Conservation (phyloP, 2,797 vertebrate species). For the Danio aesculapii region DNA sequence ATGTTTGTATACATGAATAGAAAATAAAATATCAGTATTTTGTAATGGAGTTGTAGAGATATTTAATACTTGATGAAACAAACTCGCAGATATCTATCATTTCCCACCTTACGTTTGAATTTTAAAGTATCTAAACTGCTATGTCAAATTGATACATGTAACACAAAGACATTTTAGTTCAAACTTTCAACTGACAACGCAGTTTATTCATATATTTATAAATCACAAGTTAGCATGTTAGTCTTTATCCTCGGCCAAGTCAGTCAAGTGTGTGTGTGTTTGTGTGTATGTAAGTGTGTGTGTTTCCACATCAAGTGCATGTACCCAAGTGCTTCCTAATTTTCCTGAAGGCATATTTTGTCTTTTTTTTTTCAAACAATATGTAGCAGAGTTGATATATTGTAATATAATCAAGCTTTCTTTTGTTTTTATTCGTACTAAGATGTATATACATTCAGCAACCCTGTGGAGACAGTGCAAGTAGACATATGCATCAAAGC, state of each 20-base stretch:
- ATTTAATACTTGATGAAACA: slow-evolving; percentile 3
- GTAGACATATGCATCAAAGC: slow-evolving; percentile 13
- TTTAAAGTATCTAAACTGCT: neutral
- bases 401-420: slow-evolving; percentile 62
- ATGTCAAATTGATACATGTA: neutral
- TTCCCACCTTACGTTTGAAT: neutral
- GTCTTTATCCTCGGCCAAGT: slow-evolving; percentile 12
- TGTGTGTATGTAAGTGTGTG: slow-evolving; percentile 39
- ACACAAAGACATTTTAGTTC: neutral
- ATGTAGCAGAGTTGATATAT: slow-evolving; percentile 70
- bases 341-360: slow-evolving; percentile 66
- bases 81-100: neutral
- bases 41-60: slow-evolving; percentile 19
- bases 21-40: slow-evolving; percentile 42
- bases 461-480: slow-evolving; percentile 17
- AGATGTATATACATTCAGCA: slow-evolving; percentile 2
- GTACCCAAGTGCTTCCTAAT: slow-evolving; percentile 75
- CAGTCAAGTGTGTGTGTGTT: slow-evolving; percentile 32
- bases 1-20: slow-evolving; percentile 51
- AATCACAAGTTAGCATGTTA: slow-evolving; percentile 15
- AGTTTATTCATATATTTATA: slow-evolving; percentile 31
- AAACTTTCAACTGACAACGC: neutral
- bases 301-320: slow-evolving; percentile 47
- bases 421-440: slow-evolving; percentile 63
- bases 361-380: slow-evolving; percentile 54